Percentiles rank a stretch among this genome's conserved stretches.
phyloP scores from a whole-genome alignment of 2,113 vertebrate species.

The Aldabrachelys gigantea region DNA sequence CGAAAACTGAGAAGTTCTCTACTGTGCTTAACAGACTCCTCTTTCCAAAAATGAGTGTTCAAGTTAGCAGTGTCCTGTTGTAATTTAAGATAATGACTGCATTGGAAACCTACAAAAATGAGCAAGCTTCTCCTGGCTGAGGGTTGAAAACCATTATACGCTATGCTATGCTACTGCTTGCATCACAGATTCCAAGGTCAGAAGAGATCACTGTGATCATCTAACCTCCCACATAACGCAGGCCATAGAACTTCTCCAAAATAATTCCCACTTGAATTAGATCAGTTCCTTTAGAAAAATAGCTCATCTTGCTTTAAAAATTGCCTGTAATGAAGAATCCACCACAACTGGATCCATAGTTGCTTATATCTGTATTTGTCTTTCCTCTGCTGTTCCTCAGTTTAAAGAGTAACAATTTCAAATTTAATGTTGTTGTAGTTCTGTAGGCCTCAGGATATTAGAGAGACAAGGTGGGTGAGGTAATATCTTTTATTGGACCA shows the following conservation, averaged over 20 bases:
- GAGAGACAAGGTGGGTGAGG: not conserved
- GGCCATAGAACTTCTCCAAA: not conserved
- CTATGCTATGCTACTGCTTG: rapidly evolving
- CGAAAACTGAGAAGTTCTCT: not conserved
- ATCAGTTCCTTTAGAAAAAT: not conserved
- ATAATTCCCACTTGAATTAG: not conserved
- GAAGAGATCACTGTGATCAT: not conserved
- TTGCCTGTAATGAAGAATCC: not conserved
- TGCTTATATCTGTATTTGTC: not conserved
- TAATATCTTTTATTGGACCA: not conserved
- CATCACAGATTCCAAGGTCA: not conserved
- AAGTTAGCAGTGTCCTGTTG: not conserved
- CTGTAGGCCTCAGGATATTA: not conserved
- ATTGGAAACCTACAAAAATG: not conserved
- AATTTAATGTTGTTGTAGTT: not conserved
- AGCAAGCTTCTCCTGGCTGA: not conserved
- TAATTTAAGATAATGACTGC: not conserved
- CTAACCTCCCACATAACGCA: not conserved
- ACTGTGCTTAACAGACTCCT: not conserved
- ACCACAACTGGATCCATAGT: not conserved
- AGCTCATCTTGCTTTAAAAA: not conserved
- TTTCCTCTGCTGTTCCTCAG: not conserved
- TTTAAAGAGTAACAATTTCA: not conserved
- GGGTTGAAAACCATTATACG: not conserved
- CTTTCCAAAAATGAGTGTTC: not conserved